Conservation (phyloP, 2,888 invertebrate genomes). For the Lithophane ornitopus region DNA sequence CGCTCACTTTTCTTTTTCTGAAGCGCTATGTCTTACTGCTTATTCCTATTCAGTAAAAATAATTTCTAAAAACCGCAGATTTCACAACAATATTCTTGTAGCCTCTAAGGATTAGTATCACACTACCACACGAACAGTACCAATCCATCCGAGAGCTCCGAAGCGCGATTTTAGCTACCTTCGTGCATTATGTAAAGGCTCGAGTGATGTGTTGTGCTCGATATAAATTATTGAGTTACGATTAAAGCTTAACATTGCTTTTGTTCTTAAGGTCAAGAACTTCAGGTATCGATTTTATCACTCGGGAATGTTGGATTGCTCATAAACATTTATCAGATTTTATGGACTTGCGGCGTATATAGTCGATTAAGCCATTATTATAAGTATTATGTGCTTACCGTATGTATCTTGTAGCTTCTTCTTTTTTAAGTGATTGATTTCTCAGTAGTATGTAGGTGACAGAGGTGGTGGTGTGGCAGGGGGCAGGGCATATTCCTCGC, state of each 20-base stretch:
- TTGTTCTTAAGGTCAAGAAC: constrained; percentile 65
- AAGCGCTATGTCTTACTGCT: no score
- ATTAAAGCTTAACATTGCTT: constrained; percentile 59
- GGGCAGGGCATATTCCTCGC: no score
- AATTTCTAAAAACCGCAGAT: neutral
- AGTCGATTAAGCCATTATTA: constrained; percentile 7
- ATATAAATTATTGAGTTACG: constrained; percentile 69
- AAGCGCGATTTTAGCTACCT: constrained; percentile 62
- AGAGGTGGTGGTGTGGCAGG: no score
- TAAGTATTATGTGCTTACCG: neutral
- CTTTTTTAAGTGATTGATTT: neutral
- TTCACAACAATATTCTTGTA: neutral
- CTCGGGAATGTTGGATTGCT: constrained; percentile 26
- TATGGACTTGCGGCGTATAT: constrained; percentile 14
- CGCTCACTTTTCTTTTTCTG: neutral
- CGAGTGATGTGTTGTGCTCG: constrained; percentile 66
- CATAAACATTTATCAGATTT: constrained; percentile 47
- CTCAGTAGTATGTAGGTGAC: neutral
- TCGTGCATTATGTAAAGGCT: constrained; percentile 66
- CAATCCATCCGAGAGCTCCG: constrained; percentile 11
- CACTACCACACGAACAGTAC: neutral
- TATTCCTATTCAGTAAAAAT: neutral
- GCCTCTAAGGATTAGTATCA: constrained; percentile 35
- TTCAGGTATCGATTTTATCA: constrained; percentile 64
- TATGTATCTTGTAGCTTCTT: neutral